A percentile compares a stretch with the other conserved stretches of the same genome.
phyloP scores from a whole-genome alignment of 1,140 invertebrate species.

The Polypedilum vanderplanki region DNA sequence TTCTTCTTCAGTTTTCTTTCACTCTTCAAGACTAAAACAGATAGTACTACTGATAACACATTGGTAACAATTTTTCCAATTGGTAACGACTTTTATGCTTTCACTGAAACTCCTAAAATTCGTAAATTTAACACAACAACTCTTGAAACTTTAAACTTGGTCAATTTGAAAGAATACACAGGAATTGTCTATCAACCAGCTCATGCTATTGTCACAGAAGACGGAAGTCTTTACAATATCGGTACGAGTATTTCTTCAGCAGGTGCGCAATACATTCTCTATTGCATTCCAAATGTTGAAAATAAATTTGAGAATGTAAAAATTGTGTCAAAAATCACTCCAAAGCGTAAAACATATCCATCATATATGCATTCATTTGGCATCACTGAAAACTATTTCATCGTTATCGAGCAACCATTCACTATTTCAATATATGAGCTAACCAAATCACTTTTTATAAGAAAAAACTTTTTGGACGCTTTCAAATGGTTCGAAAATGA shows the following conservation, averaged over 20 bases:
- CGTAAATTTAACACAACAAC: constrained; percentile 64
- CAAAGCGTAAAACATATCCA: background rate
- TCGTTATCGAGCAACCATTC: constrained; percentile 28
- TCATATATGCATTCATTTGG: constrained; percentile 28
- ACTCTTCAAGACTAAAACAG: constrained; percentile 55
- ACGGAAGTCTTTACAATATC: constrained; percentile 67
- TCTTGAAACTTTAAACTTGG: constrained; percentile 56
- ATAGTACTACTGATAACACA: constrained; percentile 67
- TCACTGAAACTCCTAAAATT: constrained; percentile 71
- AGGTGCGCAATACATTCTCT: background rate
- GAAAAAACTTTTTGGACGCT: background rate
- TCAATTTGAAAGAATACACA: constrained; percentile 62
- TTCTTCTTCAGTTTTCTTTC: constrained; percentile 51
- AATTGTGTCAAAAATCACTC: constrained; percentile 23
- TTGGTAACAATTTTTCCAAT: constrained; percentile 86
- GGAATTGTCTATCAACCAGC: constrained; percentile 76
- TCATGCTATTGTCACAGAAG: constrained; percentile 66
- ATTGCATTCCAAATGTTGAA: background rate
- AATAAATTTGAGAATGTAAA: background rate
- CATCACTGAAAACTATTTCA: constrained; percentile 28
- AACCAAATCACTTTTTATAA: background rate
- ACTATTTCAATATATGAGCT: background rate
- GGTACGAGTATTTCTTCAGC: constrained; percentile 57
- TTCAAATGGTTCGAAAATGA: constrained; percentile 22
- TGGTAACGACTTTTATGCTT: constrained; percentile 74